Evolutionary conservation across 2,888 invertebrate genomes (phyloP), one percentile per base, ranked within the genome.

Genomic region (Coleophora flavipennella): DNA sequence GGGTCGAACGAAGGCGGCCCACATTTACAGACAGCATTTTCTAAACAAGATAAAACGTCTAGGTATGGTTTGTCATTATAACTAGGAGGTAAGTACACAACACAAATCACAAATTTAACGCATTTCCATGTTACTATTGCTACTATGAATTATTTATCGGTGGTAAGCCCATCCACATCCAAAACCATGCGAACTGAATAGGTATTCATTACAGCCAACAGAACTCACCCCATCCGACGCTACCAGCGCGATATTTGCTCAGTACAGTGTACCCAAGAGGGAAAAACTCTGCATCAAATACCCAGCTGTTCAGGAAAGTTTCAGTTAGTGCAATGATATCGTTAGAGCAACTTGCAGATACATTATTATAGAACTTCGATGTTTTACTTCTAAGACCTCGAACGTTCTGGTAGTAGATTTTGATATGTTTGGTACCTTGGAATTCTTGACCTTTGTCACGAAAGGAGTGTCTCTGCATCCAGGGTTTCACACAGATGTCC

Each of bases 91-190:
- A n/a, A n/a, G n/a, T n/a, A n/a, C n/a, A n/a, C n/a, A n/a, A n/a
- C n/a, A n/a, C n/a, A n/a, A n/a, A n/a, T n/a, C n/a, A n/a, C n/a
- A n/a, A n/a, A n/a, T n/a, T n/a, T n/a, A n/a, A n/a, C n/a, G 13
- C 8, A 13, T 31, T 38, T 36, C n/a, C n/a, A 25, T 2, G 11
- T 36, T 2, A 45, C 12, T 9, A 37, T 32, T 8, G 29, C 40
- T 14, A 38, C 36, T 8, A 45, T 11, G 10, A 45, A 12, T 42
- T 45, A 41, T 25, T 14, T 40, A 3, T 45, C 44, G 8, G n/a
- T 11, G 1, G 35, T 33, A 10, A n/a, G n/a, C n/a, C n/a, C n/a
- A n/a, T n/a, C 33, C 28, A 40, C 27, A 25, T 38, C 25, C 3
- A 2, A 27, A 2, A 43, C 8, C 1, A 28, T 14, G 1, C 28